Evolutionary conservation across 2,113 vertebrate species (phyloP).

Genomic region (Neogobius melanostomus): DNA sequence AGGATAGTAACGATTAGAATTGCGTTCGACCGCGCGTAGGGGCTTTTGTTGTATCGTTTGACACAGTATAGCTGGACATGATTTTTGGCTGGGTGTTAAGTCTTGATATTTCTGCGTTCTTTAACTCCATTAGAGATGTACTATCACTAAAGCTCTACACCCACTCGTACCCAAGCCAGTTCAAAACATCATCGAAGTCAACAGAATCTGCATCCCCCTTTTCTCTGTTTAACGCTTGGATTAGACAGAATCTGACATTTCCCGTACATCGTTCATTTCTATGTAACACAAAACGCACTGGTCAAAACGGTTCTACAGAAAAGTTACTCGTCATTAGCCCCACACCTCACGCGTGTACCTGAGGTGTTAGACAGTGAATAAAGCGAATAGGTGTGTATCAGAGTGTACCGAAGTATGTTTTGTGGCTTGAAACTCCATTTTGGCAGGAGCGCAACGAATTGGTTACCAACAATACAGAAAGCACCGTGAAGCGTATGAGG

Average conservation of each 20-base stretch:
- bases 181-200: conserved; percentile 16
- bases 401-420: background rate
- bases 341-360: too few relatives aligned
- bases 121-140: background rate
- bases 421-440: background rate
- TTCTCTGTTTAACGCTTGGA: background rate
- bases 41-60: conserved; percentile 22
- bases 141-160: background rate
- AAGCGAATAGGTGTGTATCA: fast-evolving
- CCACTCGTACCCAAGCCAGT: background rate
- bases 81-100: background rate
- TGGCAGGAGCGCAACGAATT: conserved; percentile 1
- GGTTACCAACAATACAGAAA: background rate
- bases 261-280: background rate
- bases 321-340: too few relatives aligned
- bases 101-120: background rate
- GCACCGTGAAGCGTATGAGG: background rate
- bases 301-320: conserved; percentile 21
- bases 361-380: background rate
- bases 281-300: conserved; percentile 4
- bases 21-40: conserved; percentile 6
- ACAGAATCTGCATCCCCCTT: background rate
- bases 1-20: conserved; percentile 11
- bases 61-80: background rate
- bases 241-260: conserved; percentile 2